Base-by-base conservation (phyloP, 2,113 vertebrate species). In the Saccopteryx leptura region DNA sequence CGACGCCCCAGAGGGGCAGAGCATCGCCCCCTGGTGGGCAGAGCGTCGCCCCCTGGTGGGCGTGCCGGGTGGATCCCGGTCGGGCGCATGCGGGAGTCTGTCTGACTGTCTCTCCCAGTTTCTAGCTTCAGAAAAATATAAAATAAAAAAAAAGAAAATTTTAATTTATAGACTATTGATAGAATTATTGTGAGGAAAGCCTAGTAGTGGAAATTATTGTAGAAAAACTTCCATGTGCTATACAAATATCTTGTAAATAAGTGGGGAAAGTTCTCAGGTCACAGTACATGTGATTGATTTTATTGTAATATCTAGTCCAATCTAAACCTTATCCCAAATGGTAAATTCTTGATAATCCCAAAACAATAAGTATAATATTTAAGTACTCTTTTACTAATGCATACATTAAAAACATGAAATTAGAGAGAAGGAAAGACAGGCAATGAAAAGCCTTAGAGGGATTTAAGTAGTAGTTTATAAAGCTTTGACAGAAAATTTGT, bases 381-480 rank as follows among this genome's bases (percentile, higher is more conserved):
- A 90, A 39, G 24, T 0, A 18, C 86, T 19, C 8, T 17, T 72
- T 78, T 65, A 85, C 60, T 58, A 90, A 68, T 33, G 9, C 28
- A 33, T 72, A 33, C 31, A 86, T 46, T 92, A 54, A 87, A 89
- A 83, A 74, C 15, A 80, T 65, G 26, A 90, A 87, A 83, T 26
- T 24, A 3, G 11, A 10, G 21, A 7, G 10, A 58, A 4, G 18
- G 19, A 6, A 46, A 46, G 5, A 52, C 3, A 74, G 54, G 19
- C 14, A 93, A 58, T 26, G 28, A 72, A 87, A 15, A 91, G 5
- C 24, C 61, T 84, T 74, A 33, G 60, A 63, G 52, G 23, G 12
- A n/a, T 90, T 58, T 60, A 19, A 54, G 39, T 46, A n/a, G 15
- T 33, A 75, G 12, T 69, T 31, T 71, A 0, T 58, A 87, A 81